These are phyloP conservation scores for Koerneria pararmatus DNA, from an alignment of 2,888 invertebrate species.

Conservation along the genomic window DNA sequence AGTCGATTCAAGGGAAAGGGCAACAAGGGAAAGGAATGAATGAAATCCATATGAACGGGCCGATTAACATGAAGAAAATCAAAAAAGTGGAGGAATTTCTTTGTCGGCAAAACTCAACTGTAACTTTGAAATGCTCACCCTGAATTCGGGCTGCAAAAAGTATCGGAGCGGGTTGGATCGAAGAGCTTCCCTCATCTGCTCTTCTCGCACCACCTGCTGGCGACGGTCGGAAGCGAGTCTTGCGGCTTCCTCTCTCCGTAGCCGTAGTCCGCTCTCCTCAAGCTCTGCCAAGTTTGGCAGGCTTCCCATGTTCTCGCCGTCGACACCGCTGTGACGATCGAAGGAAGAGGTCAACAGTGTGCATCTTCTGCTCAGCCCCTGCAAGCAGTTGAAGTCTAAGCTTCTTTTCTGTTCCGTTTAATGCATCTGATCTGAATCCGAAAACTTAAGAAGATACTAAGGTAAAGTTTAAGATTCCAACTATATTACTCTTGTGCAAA, in stretches of 20 bases:
- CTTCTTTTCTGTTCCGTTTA: constrained; percentile 25
- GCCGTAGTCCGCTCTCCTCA: constrained; percentile 69
- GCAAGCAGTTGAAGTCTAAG: constrained; percentile 1
- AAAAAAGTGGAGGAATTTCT: too few relatives aligned
- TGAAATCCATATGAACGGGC: too few relatives aligned
- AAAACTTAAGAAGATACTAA: too few relatives aligned
- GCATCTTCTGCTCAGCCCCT: constrained; percentile 11
- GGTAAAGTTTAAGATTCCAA: too few relatives aligned
- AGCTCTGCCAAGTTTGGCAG: constrained; percentile 75
- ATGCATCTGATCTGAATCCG: constrained; percentile 21
- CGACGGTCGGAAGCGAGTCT: constrained; percentile 86
- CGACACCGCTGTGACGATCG: constrained; percentile 13
- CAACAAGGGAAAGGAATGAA: too few relatives aligned
- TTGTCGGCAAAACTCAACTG: too few relatives aligned
- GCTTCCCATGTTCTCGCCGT: constrained; percentile 70
- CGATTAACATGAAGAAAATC: too few relatives aligned
- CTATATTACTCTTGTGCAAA: too few relatives aligned
- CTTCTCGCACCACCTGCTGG: constrained; percentile 85
- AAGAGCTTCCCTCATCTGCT: constrained; percentile 84
- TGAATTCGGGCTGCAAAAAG: constrained; percentile 92
- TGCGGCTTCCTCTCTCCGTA: constrained; percentile 72
- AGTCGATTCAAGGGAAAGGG: too few relatives aligned
- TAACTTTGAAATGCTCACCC: constrained; percentile 78
- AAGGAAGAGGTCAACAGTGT: constrained; percentile 16
- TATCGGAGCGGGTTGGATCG: constrained; percentile 90